phyloP scores from a whole-genome alignment of 2,797 vertebrate species.

The Pempheris klunzingeri region DNA sequence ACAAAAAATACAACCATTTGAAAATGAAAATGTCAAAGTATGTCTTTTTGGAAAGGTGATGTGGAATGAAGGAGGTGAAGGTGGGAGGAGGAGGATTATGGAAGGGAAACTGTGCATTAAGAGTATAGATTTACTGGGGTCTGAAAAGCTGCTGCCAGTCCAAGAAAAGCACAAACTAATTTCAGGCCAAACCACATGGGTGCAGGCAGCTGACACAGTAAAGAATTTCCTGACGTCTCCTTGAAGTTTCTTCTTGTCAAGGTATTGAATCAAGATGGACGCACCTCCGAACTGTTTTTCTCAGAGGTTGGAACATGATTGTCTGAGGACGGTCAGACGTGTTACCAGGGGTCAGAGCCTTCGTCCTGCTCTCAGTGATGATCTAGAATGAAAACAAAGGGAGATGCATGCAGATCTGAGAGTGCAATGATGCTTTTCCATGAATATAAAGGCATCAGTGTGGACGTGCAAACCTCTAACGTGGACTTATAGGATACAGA shows the following conservation, averaged over 20 bases:
- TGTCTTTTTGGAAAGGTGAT: no score
- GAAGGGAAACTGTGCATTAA: background rate
- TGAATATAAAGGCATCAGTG: background rate
- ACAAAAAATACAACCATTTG: background rate
- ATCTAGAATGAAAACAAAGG: no score
- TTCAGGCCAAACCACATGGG: background rate
- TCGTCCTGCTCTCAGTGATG: no score
- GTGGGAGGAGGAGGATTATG: background rate
- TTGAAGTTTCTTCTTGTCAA: background rate
- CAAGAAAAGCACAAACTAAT: slow-evolving; percentile 9
- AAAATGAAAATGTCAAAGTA: background rate
- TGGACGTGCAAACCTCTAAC: background rate
- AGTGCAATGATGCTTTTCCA: no score
- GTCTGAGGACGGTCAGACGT: no score
- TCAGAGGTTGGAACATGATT: no score
- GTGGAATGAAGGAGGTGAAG: no score
- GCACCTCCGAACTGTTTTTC: no score
- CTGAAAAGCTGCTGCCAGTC: background rate
- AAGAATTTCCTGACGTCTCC: background rate
- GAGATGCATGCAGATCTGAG: no score
- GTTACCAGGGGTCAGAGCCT: no score
- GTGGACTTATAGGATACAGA: background rate
- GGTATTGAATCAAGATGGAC: no score
- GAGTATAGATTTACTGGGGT: background rate
- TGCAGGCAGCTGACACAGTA: slow-evolving; percentile 4